Base-by-base conservation (phyloP, 2,113 vertebrate genomes). In the Balaenoptera acutorostrata region DNA sequence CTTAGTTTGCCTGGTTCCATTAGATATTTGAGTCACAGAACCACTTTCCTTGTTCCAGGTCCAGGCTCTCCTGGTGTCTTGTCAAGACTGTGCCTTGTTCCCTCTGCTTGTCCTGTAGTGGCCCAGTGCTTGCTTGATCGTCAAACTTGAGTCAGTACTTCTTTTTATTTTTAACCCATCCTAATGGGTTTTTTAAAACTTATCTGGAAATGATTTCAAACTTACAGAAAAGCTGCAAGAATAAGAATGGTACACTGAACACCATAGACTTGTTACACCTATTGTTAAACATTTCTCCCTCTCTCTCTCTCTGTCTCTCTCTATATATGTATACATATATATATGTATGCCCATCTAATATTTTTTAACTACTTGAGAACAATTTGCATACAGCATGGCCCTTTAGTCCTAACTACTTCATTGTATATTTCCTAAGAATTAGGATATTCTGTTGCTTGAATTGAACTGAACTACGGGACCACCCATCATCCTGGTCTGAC, bases 181-280 rank as follows among this genome's bases (percentile, higher is more conserved):
- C 57, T 87, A 94, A 55, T 27, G 39, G 29, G 25, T 57, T 88
- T 68, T 80, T n/a, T 0, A 83, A 74, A 77, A 64, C 6, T 59
- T 44, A 72, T 46, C 71, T n/a, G 77, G 81, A 92, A 97, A 94
- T 93, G 9, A 89, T 78, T 94, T 90, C 9, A 94, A 88, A 66
- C 6, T 44, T 94, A 46, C 1, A 83, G 63, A 88, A 95, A 92
- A 71, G 14, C 31, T 66, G 0, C 29, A 86, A 85, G 71, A 92
- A 77, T 88, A 88, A 75, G 71, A 80, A 72, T n/a, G 23, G 74
- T 41, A 44, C 3, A 31, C 5, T 59, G 25, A 55, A 82, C 23
- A 88, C 7, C 52, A 33, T 0, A 61, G 39, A 15, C n/a, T 44
- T 74, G 5, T 86, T 44, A 71, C 3, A 81, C 27, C 33, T 91